Base-by-base conservation (phyloP, 2,888 invertebrate genomes). In the Andrena fulva region DNA sequence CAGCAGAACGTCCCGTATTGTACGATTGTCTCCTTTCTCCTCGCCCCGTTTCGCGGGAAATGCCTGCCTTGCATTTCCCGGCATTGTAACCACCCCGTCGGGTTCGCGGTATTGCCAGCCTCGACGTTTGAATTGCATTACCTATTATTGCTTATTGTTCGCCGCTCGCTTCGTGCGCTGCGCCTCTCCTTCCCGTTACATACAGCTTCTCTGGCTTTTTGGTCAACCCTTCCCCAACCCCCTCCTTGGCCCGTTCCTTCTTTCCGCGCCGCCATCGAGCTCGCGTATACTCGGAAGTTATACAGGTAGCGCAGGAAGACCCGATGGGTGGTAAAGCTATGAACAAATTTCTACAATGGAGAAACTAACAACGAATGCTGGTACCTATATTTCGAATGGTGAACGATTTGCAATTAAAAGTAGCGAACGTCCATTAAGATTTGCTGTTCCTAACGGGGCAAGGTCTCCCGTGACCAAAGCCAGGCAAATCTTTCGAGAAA, bases 81-180 rank as follows among this genome's bases (percentile, higher is more conserved):
- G 88, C 87, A 92, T 92, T 92, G 91, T 91, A 88, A 88, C 89
- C 89, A 86, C 82, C 89, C 89, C 84, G 88, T 87, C 85, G 85
- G 85, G 87, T 89, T 89, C 90, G 89, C 85, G 87, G 90, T 92
- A 92, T 92, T 92, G 92, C 91, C 92, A 91, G 91, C 90, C 90
- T 90, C 90, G 86, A 89, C 91, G 90, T 92, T 93, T 92, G 91
- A 93, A 93, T 93, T 92, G 92, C 91, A 93, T 93, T 93, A 93
- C 91, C 92, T 91, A 93, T 92, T 91, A 92, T 92, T 92, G 92
- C 93, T 92, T 92, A 92, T 93, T 93, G 93, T 93, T 92, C 92
- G 83, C 69, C 84, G 86, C 87, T 88, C 88, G 89, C 88, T 86
- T 77, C 87, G 87, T 80, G 82, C 86, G 85, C 82, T 86, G 81